phyloP scores from a whole-genome alignment of 1,140 invertebrate genomes.

The Neotoxoptera formosana region DNA sequence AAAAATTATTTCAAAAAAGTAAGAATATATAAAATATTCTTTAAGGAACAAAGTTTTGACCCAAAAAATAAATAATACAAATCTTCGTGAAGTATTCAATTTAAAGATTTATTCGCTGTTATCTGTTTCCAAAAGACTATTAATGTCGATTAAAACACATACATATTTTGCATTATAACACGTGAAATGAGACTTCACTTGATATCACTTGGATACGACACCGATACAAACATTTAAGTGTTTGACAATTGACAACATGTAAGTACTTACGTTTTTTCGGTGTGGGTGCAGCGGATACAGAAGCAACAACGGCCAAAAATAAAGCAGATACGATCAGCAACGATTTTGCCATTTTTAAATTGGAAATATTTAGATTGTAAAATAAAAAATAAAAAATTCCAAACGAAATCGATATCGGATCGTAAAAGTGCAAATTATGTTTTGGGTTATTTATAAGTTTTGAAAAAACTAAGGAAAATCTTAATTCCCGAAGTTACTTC shows the following conservation, averaged over 20 bases:
- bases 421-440: conserved; percentile 31
- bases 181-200: neutral
- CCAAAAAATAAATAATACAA: neutral
- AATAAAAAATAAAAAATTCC: conserved; percentile 32
- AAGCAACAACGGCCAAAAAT: conserved; percentile 55
- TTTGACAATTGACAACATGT: neutral
- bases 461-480: conserved; percentile 44
- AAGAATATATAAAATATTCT: neutral
- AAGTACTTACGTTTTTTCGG: conserved; percentile 51
- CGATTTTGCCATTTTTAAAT: conserved; percentile 48
- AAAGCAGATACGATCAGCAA: conserved; percentile 49
- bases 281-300: conserved; percentile 45
- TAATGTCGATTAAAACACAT: neutral
- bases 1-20: neutral
- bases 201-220: too few relatives aligned
- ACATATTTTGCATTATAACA: neutral
- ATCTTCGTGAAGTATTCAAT: neutral
- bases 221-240: neutral
- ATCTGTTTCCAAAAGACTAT: neutral
- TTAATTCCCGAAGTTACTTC: conserved; percentile 48
- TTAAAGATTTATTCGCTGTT: neutral
- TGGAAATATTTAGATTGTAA: conserved; percentile 28
- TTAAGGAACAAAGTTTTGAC: neutral
- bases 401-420: conserved; percentile 49
- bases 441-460: conserved; percentile 26